Percentiles rank a stretch among this genome's conserved stretches.
These are phyloP conservation scores for Lutjanus erythropterus DNA, from an alignment of 2,113 vertebrate species.

Conservation along the genomic window DNA sequence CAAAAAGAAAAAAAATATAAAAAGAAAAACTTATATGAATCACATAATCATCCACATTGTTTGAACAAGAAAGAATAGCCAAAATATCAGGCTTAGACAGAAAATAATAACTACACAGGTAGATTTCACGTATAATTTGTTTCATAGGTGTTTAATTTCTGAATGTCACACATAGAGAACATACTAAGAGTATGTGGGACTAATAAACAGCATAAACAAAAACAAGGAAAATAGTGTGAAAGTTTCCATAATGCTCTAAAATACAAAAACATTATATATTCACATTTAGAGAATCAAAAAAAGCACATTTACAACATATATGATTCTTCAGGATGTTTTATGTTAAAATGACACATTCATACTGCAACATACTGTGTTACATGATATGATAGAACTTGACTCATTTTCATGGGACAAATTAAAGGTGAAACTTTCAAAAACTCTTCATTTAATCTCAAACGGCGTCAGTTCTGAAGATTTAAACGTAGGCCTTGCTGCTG, in stretches of 20 bases:
- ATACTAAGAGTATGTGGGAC: background rate
- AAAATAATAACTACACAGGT: background rate
- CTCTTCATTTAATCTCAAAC: background rate
- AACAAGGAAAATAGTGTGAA: background rate
- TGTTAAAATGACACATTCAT: background rate
- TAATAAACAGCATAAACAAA: conserved; percentile 6
- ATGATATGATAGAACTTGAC: background rate
- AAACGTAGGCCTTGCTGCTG: conserved; percentile 72
- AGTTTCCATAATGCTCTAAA: background rate
- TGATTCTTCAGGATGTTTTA: background rate
- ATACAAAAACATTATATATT: background rate
- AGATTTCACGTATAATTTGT: background rate
- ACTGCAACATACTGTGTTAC: background rate
- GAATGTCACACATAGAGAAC: background rate
- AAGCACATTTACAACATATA: conserved; percentile 1
- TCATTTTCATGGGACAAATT: conserved; percentile 5
- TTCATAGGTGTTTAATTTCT: background rate
- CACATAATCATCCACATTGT: background rate
- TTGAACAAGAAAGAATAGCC: background rate
- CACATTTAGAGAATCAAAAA: background rate
- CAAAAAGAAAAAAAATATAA: background rate
- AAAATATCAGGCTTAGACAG: background rate
- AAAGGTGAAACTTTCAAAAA: background rate
- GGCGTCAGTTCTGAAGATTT: conserved; percentile 3
- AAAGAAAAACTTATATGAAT: background rate